Base-by-base conservation (phyloP, 1,140 invertebrate genomes). In the Mycetomoellerius zeteki region DNA sequence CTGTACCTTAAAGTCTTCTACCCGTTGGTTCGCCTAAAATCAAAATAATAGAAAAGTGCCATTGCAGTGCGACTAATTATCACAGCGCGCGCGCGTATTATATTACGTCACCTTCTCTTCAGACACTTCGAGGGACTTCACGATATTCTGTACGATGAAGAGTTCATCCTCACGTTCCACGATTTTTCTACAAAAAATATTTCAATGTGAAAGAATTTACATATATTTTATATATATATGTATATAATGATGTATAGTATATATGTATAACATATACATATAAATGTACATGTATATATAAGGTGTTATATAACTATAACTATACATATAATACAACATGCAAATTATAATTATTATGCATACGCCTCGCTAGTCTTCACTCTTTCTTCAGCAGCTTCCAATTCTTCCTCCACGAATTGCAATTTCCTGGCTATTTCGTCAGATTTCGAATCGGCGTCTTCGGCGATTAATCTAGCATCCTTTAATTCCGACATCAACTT, bases 351-450 rank as follows among this genome's bases (percentile, higher is more conserved):
- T 24, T 30, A 43, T 37, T 90, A 89, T 87, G 95, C 96, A 96
- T 95, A 98, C 97, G 97, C 97, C 96, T 98, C 98, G 94, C 98
- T 98, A 93, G 97, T 98, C 95, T 98, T 98, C 84, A 98, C 97
- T 94, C 98, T 96, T 93, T 98, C 97, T 95, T 98, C 98, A 91
- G 98, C 97, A 89, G 97, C 97, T 95, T 98, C 98, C 88, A 98
- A 96, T 94, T 98, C 98, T 92, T 98, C 98, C 95, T 98, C 98
- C 96, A 98, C 98, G 96, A 98, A 98, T 93, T 98, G 97, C 95
- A 98, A 96, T 95, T 98, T 98, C 96, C 97, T 97, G 88, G 98
- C 97, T 91, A 98, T 97, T 94, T 98, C 97, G 92, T 98, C 97
- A 88, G 97, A 98, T 96, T 98, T 98, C 85, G 97, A 94, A 91